phyloP scores from a whole-genome alignment of 2,888 invertebrate species.

The Lasioglossum pauxillum region DNA sequence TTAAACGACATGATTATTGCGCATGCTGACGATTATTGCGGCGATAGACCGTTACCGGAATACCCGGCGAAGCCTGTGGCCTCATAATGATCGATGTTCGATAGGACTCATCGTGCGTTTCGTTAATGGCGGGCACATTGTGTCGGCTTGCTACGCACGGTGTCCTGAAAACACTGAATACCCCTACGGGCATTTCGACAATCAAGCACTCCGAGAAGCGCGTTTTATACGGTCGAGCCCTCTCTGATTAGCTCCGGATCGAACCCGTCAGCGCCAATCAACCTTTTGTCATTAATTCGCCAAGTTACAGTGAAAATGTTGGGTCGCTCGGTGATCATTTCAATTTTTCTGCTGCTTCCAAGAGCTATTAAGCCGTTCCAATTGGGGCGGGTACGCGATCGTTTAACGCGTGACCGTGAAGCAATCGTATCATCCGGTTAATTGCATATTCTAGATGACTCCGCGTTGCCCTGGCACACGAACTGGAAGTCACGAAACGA shows the following conservation, averaged over 20 bases:
- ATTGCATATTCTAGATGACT: constrained; percentile 38
- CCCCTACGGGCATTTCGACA: constrained; percentile 73
- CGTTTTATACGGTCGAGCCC: constrained; percentile 24
- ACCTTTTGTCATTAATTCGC: constrained; percentile 18
- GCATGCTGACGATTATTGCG: constrained; percentile 79
- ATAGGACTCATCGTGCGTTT: constrained; percentile 73
- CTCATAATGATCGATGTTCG: constrained; percentile 78
- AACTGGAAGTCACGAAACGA: constrained; percentile 37
- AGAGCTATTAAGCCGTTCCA: not conserved
- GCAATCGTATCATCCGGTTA: constrained; percentile 34
- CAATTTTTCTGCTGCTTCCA: constrained; percentile 14
- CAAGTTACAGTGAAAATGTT: not conserved
- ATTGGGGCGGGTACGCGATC: constrained; percentile 26
- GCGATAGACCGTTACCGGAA: constrained; percentile 78
- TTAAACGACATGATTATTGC: constrained; percentile 83
- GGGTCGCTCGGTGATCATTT: not conserved
- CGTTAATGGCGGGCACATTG: constrained; percentile 75
- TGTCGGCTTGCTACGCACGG: constrained; percentile 44
- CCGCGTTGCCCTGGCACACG: constrained; percentile 17
- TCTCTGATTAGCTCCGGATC: not conserved
- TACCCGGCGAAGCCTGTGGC: constrained; percentile 66
- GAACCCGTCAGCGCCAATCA: not conserved
- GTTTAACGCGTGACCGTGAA: constrained; percentile 25
- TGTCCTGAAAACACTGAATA: constrained; percentile 64
- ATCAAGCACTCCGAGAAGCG: constrained; percentile 74